Evolutionary conservation across 2,888 invertebrate species (phyloP).

Genomic region (Notocelia uddmanniana): DNA sequence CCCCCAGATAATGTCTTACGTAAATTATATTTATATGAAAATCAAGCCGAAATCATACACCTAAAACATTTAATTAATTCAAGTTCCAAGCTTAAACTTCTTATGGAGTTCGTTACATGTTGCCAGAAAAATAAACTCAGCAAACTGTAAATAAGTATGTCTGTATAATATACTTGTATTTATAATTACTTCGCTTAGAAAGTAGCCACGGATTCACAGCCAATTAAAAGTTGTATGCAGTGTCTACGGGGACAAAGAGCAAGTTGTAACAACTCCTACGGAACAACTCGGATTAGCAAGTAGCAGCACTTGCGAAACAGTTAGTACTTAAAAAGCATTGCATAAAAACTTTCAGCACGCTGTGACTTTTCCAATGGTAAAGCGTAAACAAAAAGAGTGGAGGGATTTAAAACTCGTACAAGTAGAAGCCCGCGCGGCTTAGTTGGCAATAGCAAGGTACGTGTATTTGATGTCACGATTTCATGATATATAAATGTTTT

Average conservation of each 20-base stretch:
- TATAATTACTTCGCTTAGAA: not conserved
- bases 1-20: not conserved
- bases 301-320: constrained; percentile 14
- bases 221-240: constrained; percentile 32
- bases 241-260: constrained; percentile 5
- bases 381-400: not conserved
- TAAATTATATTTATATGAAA: not conserved
- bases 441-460: too few species aligned
- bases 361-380: not conserved
- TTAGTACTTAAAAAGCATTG: not conserved
- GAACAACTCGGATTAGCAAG: constrained; percentile 3
- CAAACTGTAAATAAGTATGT: not conserved
- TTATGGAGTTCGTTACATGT: not conserved
- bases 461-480: too few species aligned
- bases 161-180: too few species aligned
- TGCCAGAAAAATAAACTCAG: not conserved
- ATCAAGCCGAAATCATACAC: not conserved
- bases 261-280: not conserved
- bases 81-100: not conserved
- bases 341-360: not conserved
- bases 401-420: too few species aligned
- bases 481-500: too few species aligned
- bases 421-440: too few species aligned
- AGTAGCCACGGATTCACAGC: constrained; percentile 10
- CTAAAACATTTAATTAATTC: not conserved